These are phyloP conservation scores for Tillus elongatus DNA, from an alignment of 2,888 invertebrate species.

Conservation along the genomic window DNA sequence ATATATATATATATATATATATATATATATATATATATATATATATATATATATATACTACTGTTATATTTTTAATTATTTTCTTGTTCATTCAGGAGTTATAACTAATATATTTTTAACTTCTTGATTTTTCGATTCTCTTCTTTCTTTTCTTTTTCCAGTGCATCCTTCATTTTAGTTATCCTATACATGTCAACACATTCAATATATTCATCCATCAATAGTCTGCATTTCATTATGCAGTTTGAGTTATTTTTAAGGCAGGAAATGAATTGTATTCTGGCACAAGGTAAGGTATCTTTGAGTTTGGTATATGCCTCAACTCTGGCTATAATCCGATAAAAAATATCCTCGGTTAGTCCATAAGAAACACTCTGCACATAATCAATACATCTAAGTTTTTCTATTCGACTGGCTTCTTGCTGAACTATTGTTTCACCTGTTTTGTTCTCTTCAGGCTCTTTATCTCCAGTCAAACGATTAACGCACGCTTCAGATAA, in stretches of 20 bases:
- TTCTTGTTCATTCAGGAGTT: constrained; percentile 7
- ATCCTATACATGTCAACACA: constrained; percentile 30
- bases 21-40: too few species aligned
- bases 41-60: too few species aligned
- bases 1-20: too few species aligned
- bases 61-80: constrained; percentile 8
- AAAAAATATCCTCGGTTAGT: constrained; percentile 30
- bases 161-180: constrained; percentile 26
- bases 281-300: constrained; percentile 19
- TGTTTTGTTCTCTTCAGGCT: too few species aligned
- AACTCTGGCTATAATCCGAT: constrained; percentile 22
- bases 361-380: constrained; percentile 44
- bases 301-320: constrained; percentile 20
- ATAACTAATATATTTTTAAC: constrained; percentile 12
- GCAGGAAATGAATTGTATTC: constrained; percentile 20
- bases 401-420: background rate
- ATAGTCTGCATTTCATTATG: constrained; percentile 27
- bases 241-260: constrained; percentile 22
- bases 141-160: constrained; percentile 19
- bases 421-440: too few species aligned
- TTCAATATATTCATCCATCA: constrained; percentile 29
- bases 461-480: constrained; percentile 25
- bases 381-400: constrained; percentile 42
- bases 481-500: constrained; percentile 29
- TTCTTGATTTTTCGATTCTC: constrained; percentile 17